Base-by-base conservation (phyloP, 2,797 vertebrate species). In the Sus cebifrons region DNA sequence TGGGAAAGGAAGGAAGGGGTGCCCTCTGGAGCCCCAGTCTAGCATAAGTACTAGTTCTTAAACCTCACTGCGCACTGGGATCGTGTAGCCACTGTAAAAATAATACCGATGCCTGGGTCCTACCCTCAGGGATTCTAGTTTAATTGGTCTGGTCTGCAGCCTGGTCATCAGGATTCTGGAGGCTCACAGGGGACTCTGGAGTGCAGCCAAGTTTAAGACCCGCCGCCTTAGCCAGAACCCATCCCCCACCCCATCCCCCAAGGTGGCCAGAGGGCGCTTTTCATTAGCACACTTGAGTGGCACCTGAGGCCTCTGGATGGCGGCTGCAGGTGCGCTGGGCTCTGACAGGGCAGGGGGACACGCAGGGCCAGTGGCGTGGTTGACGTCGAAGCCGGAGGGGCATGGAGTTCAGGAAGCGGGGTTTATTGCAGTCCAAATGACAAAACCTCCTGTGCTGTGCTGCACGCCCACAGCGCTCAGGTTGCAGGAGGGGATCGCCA, bases 401-500 rank as follows among this genome's bases (percentile, higher is more conserved):
- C 73, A 2, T 3, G 36, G 95, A 18, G 82, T 40, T 86, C 95
- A 81, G 96, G 96, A 95, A 94, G 44, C 12, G 23, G 49, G 49
- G 62, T 97, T 98, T 97, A 98, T 97, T 97, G 56, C 44, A 27
- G 52, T 21, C 93, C 93, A 97, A 81, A 98, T 97, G 97, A 97
- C 97, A 97, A 98, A 98, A 97, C 95, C 98, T 96, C 65, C 97
- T 98, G 98, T 85, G 93, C 74, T 0, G 18, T 36, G 82, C 3
- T 75, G 84, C 89, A 6, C 0, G 13, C 20, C 1, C 29, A 86
- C 54, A 15, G 97, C 2, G 21, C 18, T 83, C 70, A 77, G 83
- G 23, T 77, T 73, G 91, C 23, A 27, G 44, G 58, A 89, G 60
- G 74, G 62, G 17, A 32, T 27, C 3, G 9, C 16, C 1, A 0